phyloP scores from a whole-genome alignment of 2,797 vertebrate species.

The Lagodon rhomboides region DNA sequence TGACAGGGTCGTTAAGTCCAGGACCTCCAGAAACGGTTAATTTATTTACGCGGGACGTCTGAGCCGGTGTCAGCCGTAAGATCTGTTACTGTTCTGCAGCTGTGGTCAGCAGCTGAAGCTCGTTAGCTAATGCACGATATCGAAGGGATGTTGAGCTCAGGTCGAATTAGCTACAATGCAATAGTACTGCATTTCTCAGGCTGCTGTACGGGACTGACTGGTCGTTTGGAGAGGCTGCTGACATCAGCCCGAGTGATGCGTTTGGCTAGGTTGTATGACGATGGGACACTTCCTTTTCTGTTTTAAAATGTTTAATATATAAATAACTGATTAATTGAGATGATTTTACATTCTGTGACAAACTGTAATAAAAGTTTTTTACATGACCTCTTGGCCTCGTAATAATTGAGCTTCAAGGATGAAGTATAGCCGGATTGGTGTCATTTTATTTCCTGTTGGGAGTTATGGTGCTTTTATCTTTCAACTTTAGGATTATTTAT shows the following conservation, averaged over 20 bases:
- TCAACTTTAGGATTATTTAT: conserved; percentile 46
- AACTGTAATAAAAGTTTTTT: conserved; percentile 73
- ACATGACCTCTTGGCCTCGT: conserved; percentile 35
- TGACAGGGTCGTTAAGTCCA: conserved; percentile 41
- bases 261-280: conserved; percentile 19
- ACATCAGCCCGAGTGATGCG: conserved; percentile 30
- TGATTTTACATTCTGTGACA: conserved; percentile 69
- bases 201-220: conserved; percentile 37
- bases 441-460: neutral
- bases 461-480: neutral
- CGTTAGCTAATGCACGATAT: conserved; percentile 68
- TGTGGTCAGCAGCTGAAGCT: conserved; percentile 65
- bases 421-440: neutral
- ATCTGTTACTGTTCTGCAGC: conserved; percentile 48
- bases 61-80: conserved; percentile 34
- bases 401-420: neutral
- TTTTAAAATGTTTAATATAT: conserved; percentile 72
- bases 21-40: conserved; percentile 48
- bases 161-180: conserved; percentile 58
- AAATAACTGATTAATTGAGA: conserved; percentile 59
- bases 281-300: conserved; percentile 29
- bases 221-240: conserved; percentile 11
- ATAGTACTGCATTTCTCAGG: conserved; percentile 50
- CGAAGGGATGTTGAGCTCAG: conserved; percentile 61
- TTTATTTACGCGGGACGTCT: conserved; percentile 49